Conservation (phyloP, 2,797 vertebrate species). For the Lagorchestes hirsutus region DNA sequence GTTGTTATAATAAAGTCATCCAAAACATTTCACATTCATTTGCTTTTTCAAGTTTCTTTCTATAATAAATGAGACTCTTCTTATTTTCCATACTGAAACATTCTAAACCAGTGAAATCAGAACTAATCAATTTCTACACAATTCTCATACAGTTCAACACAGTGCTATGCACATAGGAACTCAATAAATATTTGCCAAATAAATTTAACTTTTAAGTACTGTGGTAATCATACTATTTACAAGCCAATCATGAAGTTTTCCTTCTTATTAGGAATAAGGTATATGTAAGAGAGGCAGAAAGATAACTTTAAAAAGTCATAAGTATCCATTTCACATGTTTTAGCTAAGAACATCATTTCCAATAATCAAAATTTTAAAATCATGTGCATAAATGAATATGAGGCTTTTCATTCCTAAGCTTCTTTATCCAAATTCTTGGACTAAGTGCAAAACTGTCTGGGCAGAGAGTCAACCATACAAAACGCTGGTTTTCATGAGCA, state of each 20-base stretch:
- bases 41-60: neutral
- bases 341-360: neutral
- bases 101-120: neutral
- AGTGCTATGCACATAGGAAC: neutral
- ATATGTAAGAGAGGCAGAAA: neutral
- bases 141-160: neutral
- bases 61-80: neutral
- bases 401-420: constrained; percentile 11
- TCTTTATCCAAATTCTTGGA: neutral
- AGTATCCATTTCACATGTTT: constrained; percentile 4
- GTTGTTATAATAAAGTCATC: neutral
- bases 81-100: constrained; percentile 10
- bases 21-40: neutral
- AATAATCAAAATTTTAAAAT: neutral
- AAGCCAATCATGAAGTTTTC: neutral
- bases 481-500: neutral
- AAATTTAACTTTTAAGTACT: neutral
- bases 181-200: neutral
- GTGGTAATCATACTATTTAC: neutral
- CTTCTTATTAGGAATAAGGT: neutral
- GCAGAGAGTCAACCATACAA: neutral
- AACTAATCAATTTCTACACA: neutral
- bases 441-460: neutral
- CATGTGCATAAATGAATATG: neutral
- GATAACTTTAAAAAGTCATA: neutral